phyloP scores from a whole-genome alignment of 1,140 invertebrate genomes.

The Hyposmocoma kahamanoa region DNA sequence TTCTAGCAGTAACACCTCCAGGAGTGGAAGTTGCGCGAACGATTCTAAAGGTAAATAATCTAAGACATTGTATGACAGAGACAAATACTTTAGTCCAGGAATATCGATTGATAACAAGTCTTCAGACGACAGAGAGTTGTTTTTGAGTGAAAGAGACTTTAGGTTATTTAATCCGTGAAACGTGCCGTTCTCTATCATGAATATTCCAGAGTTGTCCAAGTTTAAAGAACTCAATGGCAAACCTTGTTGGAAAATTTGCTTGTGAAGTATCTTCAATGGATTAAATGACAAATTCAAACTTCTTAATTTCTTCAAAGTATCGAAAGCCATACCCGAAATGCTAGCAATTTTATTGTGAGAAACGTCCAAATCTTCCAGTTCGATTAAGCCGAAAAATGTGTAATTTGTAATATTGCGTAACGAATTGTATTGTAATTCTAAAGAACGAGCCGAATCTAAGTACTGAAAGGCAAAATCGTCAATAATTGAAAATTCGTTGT shows the following conservation, averaged over 20 bases:
- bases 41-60: slow-evolving; percentile 53
- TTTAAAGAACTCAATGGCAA: slow-evolving; percentile 76
- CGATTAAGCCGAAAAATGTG: slow-evolving; percentile 80
- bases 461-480: slow-evolving; percentile 61
- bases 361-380: slow-evolving; percentile 81
- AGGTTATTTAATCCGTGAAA: slow-evolving; percentile 76
- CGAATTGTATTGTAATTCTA: slow-evolving; percentile 66
- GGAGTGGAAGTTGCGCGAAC: slow-evolving; percentile 55
- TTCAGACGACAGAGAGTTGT: slow-evolving; percentile 81
- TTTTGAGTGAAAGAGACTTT: slow-evolving; percentile 76
- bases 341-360: slow-evolving; percentile 76
- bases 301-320: slow-evolving; percentile 75
- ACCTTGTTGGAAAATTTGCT: slow-evolving; percentile 78
- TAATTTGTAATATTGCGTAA: slow-evolving; percentile 61
- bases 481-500: slow-evolving; percentile 57
- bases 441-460: slow-evolving; percentile 40
- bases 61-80: slow-evolving; percentile 54
- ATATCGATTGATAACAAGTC: slow-evolving; percentile 82
- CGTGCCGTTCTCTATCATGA: slow-evolving; percentile 74
- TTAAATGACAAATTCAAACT: slow-evolving; percentile 81
- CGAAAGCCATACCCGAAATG: slow-evolving; percentile 79
- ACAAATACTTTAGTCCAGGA: slow-evolving; percentile 76
- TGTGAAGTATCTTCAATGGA: slow-evolving; percentile 75
- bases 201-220: slow-evolving; percentile 75
- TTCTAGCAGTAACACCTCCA: slow-evolving; percentile 59